phyloP scores from a whole-genome alignment of 2,113 vertebrate species.

The Lampris incognitus region DNA sequence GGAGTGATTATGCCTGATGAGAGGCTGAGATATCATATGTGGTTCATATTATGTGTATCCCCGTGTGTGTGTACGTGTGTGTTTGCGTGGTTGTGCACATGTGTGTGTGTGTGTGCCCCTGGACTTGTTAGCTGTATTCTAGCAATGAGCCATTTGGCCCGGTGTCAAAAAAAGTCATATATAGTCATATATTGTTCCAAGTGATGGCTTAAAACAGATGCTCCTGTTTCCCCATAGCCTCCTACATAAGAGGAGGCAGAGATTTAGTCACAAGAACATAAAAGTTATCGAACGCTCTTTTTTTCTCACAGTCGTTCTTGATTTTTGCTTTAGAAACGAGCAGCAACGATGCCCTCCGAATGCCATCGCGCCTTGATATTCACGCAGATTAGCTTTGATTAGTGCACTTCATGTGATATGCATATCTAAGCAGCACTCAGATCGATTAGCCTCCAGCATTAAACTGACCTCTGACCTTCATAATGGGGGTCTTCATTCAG shows the following conservation, averaged over 20 bases:
- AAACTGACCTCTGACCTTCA: conserved; percentile 69
- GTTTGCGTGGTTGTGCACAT: not conserved
- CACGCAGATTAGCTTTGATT: conserved; percentile 41
- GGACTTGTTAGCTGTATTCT: not conserved
- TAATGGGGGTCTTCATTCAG: conserved; percentile 61
- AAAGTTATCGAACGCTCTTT: too few relatives aligned
- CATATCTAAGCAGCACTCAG: conserved; percentile 65
- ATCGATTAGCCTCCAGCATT: conserved; percentile 68
- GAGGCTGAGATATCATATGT: conserved; percentile 34
- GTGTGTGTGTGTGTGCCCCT: not conserved
- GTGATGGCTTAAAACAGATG: not conserved
- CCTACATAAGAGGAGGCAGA: too few relatives aligned
- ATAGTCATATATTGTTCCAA: not conserved
- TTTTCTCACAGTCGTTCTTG: too few relatives aligned
- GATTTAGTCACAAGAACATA: too few relatives aligned
- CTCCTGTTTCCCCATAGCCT: too few relatives aligned
- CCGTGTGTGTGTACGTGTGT: conserved; percentile 18
- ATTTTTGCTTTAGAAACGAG: too few relatives aligned
- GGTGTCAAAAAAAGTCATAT: not conserved
- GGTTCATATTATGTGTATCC: conserved; percentile 34
- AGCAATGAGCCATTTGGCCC: not conserved
- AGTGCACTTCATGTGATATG: conserved; percentile 58
- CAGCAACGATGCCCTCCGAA: not conserved
- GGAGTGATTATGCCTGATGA: conserved; percentile 67
- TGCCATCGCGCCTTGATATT: conserved; percentile 32